phyloP scores from a whole-genome alignment of 2,113 vertebrate species.

The Agelaius phoeniceus region DNA sequence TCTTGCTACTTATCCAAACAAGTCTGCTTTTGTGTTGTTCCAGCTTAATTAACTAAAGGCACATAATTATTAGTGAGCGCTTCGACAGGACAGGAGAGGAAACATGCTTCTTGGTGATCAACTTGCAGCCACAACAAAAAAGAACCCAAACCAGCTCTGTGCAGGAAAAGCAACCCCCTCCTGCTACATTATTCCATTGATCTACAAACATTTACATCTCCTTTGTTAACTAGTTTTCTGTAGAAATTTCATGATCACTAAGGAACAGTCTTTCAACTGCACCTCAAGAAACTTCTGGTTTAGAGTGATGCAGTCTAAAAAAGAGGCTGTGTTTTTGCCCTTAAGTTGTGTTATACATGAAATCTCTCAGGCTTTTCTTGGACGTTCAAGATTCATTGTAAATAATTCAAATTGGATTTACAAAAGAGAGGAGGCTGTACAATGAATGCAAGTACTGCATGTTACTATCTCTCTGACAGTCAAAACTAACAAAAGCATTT shows the following conservation, averaged over 20 bases:
- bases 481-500: background rate
- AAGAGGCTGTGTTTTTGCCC: constrained; percentile 16
- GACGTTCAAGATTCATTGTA: constrained; percentile 52
- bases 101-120: constrained; percentile 39
- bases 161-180: constrained; percentile 74
- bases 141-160: constrained; percentile 11
- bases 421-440: constrained; percentile 51
- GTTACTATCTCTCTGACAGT: constrained; percentile 12
- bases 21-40: constrained; percentile 17
- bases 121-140: constrained; percentile 59
- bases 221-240: constrained; percentile 78
- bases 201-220: constrained; percentile 81
- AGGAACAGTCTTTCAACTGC: constrained; percentile 54
- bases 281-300: constrained; percentile 53
- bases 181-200: constrained; percentile 79
- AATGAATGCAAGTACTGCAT: constrained; percentile 2
- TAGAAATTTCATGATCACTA: constrained; percentile 73
- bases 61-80: constrained; percentile 36
- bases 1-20: background rate
- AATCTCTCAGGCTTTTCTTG: constrained; percentile 60
- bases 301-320: constrained; percentile 20
- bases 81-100: background rate
- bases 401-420: constrained; percentile 69
- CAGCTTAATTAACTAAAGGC: constrained; percentile 47
- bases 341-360: constrained; percentile 13